Conservation (phyloP, 2,797 vertebrate genomes). For the Manis javanica region DNA sequence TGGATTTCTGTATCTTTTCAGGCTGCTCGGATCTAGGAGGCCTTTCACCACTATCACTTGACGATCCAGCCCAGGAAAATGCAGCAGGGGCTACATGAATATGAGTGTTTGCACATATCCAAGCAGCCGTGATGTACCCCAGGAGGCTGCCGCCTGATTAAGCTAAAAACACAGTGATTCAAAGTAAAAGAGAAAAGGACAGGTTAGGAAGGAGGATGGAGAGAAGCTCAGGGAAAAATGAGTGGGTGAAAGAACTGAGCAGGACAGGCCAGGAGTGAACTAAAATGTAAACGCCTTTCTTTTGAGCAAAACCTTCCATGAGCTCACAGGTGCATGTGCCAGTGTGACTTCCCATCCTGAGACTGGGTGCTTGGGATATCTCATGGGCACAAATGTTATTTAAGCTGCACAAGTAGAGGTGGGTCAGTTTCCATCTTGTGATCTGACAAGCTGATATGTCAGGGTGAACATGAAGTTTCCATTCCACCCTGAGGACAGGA, state of each 20-base stretch:
- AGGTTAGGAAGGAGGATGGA: neutral
- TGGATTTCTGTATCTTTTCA: neutral
- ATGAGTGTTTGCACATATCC: neutral
- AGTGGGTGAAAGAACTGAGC: too few species aligned
- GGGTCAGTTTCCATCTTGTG: too few species aligned
- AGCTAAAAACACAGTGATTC: neutral
- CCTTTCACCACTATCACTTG: neutral
- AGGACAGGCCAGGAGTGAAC: neutral
- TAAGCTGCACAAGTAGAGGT: neutral
- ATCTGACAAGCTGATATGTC: neutral
- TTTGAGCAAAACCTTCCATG: neutral
- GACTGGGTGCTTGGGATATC: neutral
- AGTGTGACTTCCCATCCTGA: neutral
- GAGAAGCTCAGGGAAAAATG: neutral
- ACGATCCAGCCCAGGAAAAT: neutral
- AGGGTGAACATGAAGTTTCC: neutral
- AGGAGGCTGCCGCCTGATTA: neutral
- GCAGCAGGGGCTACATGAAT: neutral
- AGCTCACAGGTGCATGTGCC: neutral
- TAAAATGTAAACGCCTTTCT: neutral
- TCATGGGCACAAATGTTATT: neutral
- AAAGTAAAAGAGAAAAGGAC: neutral
- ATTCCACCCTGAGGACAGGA: neutral
- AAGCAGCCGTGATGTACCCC: neutral
- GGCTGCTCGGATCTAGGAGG: neutral